These are phyloP conservation scores for Trissoscelio sp. DNA, from an alignment of 2,888 invertebrate genomes.

Conservation along the genomic window DNA sequence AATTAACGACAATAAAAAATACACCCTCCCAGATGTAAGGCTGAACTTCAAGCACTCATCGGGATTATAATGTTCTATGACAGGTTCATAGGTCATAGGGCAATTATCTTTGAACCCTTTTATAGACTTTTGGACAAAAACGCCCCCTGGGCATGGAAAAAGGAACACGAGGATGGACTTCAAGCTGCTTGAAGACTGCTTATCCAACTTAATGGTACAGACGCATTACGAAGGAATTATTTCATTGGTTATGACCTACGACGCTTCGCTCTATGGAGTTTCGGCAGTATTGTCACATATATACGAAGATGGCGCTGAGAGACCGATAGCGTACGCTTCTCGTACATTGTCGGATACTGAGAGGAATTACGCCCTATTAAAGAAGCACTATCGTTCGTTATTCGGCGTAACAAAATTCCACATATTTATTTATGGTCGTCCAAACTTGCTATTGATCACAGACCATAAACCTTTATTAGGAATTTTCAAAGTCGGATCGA, in stretches of 20 bases:
- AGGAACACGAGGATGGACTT: background rate
- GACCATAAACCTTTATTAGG: too few relatives aligned
- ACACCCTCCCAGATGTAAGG: background rate
- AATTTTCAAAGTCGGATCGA: too few relatives aligned
- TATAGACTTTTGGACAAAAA: conserved; percentile 4
- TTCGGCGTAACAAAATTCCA: conserved; percentile 72
- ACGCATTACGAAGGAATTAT: conserved; percentile 64
- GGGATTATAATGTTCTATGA: conserved; percentile 12
- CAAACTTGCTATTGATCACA: conserved; percentile 40
- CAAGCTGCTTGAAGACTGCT: background rate
- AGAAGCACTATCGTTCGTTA: conserved; percentile 70
- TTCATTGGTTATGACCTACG: conserved; percentile 77
- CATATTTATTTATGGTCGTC: conserved; percentile 78
- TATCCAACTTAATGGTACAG: conserved; percentile 26
- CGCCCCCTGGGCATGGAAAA: background rate
- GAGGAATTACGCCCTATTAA: conserved; percentile 69
- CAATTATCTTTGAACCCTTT: conserved; percentile 3
- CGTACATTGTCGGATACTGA: conserved; percentile 64
- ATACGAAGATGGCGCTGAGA: conserved; percentile 46
- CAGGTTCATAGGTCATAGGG: background rate
- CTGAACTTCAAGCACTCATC: background rate
- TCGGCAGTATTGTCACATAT: conserved; percentile 74
- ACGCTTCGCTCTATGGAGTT: conserved; percentile 79
- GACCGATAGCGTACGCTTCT: conserved; percentile 70
- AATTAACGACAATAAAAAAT: background rate